These are phyloP conservation scores for Harlomillsia oculata DNA, from an alignment of 1,140 invertebrate species.

Conservation along the genomic window DNA sequence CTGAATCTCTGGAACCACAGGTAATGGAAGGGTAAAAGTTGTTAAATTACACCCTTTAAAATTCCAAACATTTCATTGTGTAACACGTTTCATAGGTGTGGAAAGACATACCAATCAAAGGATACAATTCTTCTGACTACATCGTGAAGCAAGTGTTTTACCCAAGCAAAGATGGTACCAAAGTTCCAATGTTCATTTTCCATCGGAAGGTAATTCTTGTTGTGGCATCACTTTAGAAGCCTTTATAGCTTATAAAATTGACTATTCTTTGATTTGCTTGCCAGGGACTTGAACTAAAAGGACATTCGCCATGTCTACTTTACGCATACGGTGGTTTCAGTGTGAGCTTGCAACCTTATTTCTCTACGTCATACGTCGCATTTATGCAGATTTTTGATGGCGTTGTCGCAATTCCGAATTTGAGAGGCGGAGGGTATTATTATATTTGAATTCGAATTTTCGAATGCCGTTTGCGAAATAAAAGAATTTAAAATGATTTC, in stretches of 20 bases:
- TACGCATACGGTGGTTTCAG: conserved; percentile 98
- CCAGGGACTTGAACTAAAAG: conserved; percentile 66
- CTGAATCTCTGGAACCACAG: conserved; percentile 52
- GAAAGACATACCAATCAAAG: conserved; percentile 69
- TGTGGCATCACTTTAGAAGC: conserved; percentile 86
- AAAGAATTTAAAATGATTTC: not conserved
- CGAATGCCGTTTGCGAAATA: not conserved
- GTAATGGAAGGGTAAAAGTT: conserved; percentile 48
- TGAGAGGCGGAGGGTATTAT: conserved; percentile 83
- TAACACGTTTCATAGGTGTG: conserved; percentile 57
- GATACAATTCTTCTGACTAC: conserved; percentile 69
- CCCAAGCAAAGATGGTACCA: conserved; percentile 83
- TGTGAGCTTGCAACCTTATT: conserved; percentile 74
- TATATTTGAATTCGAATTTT: not conserved
- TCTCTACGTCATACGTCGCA: conserved; percentile 66
- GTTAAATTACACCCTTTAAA: too few relatives aligned
- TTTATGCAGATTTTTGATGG: conserved; percentile 86
- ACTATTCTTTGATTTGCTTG: conserved; percentile 85
- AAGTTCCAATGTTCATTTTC: conserved; percentile 95
- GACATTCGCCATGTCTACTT: conserved; percentile 58
- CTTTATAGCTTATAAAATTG: too few relatives aligned
- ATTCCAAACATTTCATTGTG: too few relatives aligned
- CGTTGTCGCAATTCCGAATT: conserved; percentile 83
- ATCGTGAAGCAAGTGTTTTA: conserved; percentile 88
- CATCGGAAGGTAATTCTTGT: conserved; percentile 65